These are phyloP conservation scores for Limnephilus marmoratus DNA, from an alignment of 2,888 invertebrate species.

Conservation along the genomic window DNA sequence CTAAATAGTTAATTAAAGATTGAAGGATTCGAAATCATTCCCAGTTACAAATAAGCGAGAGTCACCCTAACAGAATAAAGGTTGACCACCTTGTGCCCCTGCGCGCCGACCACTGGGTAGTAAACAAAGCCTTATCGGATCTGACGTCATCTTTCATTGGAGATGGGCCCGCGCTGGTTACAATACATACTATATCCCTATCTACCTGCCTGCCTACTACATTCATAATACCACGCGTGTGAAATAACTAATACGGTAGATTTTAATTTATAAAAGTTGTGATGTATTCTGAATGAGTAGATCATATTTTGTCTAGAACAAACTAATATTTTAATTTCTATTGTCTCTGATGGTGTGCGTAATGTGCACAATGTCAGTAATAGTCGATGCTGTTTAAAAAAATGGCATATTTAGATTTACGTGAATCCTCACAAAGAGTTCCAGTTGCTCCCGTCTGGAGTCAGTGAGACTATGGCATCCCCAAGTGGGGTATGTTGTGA, in stretches of 20 bases:
- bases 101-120: slow-evolving; percentile 8
- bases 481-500: too few species aligned
- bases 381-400: too few species aligned
- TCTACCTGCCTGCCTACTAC: background rate
- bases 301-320: background rate
- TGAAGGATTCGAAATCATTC: background rate
- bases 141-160: slow-evolving; percentile 43
- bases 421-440: too few species aligned
- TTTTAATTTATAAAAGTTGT: background rate
- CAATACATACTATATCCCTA: background rate
- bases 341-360: too few species aligned
- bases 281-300: background rate
- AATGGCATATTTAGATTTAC: too few species aligned
- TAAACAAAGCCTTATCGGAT: slow-evolving; percentile 44
- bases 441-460: too few species aligned
- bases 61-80: slow-evolving; percentile 10
- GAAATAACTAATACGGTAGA: background rate
- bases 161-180: slow-evolving; percentile 20
- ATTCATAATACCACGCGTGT: slow-evolving; percentile 18
- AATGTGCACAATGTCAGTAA: too few species aligned
- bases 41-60: background rate
- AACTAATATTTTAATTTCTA: too few species aligned
- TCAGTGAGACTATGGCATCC: too few species aligned
- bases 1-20: too few species aligned
- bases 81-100: slow-evolving; percentile 44